Percentiles rank a stretch among this genome's conserved stretches.
Evolutionary conservation across 2,113 vertebrate species (phyloP).

Genomic region (Callospermophilus lateralis): DNA sequence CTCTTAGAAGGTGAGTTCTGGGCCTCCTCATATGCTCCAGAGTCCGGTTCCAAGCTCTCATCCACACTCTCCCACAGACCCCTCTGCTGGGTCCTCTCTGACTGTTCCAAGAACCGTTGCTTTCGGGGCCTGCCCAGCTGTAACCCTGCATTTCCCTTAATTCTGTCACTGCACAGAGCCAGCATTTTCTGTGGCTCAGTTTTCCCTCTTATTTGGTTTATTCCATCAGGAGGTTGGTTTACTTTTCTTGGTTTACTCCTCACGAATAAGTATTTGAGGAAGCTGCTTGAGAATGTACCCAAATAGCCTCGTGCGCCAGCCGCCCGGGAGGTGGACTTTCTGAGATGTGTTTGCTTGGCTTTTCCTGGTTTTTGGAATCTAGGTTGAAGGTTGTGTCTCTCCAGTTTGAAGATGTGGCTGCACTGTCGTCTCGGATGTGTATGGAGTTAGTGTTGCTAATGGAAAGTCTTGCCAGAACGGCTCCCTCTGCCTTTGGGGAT

Average conservation of each 20-base stretch:
- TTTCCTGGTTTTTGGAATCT: background rate
- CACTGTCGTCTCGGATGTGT: fast-evolving
- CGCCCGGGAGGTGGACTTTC: background rate
- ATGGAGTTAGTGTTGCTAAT: background rate
- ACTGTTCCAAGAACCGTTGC: background rate
- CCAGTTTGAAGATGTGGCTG: background rate
- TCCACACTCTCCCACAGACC: too few species aligned
- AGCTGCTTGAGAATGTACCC: slow-evolving; percentile 4
- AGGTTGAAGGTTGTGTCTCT: background rate
- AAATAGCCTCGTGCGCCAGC: background rate
- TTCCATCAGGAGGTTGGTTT: background rate
- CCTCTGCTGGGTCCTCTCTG: background rate
- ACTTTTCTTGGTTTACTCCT: slow-evolving; percentile 22
- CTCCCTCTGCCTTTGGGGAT: background rate
- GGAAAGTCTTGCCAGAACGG: background rate
- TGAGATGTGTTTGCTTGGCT: background rate
- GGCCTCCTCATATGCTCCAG: background rate
- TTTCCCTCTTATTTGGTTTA: slow-evolving; percentile 12
- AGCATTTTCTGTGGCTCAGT: background rate
- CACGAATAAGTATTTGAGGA: background rate
- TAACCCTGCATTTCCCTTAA: background rate
- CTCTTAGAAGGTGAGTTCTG: background rate
- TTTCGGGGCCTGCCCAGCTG: background rate
- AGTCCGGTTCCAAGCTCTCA: background rate
- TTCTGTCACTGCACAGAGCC: background rate